Evolutionary conservation across 2,888 invertebrate genomes (phyloP).

Genomic region (Apamea anceps): DNA sequence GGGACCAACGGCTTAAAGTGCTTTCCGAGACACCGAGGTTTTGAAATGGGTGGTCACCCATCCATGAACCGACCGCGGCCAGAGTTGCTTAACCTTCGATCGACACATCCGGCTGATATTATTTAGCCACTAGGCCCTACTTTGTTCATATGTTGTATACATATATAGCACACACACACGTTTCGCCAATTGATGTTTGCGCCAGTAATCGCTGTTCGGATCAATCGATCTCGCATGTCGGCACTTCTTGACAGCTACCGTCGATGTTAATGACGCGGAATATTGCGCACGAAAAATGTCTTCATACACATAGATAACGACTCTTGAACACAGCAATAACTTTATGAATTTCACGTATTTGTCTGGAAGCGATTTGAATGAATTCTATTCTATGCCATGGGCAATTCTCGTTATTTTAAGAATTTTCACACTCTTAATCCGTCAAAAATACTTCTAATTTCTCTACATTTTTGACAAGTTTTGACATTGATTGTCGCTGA

Average conservation of each 20-base stretch:
- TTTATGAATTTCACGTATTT: slow-evolving; percentile 18
- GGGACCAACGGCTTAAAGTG: not conserved
- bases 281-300: slow-evolving; percentile 44
- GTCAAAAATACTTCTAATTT: no score
- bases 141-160: not conserved
- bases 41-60: not conserved
- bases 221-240: slow-evolving; percentile 52
- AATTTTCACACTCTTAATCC: no score
- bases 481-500: no score
- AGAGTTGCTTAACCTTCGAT: not conserved
- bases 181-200: slow-evolving; percentile 41
- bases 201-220: slow-evolving; percentile 42
- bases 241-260: slow-evolving; percentile 49
- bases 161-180: slow-evolving; percentile 5
- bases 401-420: no score
- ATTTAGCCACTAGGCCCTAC: not conserved
- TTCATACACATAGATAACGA: not conserved
- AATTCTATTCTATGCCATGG: not conserved
- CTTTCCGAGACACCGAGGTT: not conserved
- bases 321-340: slow-evolving; percentile 28
- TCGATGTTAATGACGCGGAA: slow-evolving; percentile 46
- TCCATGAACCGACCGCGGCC: not conserved
- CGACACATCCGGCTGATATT: not conserved
- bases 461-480: no score
- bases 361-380: slow-evolving; percentile 17